Conservation (phyloP, 2,113 vertebrate species). For the Bubo bubo region DNA sequence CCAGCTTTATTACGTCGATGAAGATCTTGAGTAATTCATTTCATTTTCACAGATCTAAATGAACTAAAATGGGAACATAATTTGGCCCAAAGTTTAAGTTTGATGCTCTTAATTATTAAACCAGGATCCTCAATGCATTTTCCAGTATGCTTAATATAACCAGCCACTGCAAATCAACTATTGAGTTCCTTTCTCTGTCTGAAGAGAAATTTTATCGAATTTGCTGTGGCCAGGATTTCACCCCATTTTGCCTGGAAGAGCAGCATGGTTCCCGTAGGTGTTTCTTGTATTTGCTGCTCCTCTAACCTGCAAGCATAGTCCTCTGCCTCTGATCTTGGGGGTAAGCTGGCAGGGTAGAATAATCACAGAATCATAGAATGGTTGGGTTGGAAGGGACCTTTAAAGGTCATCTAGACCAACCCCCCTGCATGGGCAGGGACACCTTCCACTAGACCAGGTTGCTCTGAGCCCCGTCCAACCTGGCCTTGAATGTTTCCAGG, state of each 20-base stretch:
- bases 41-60: background rate
- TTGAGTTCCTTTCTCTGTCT: background rate
- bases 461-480: background rate
- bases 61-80: slow-evolving; percentile 16
- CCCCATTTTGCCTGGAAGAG: background rate
- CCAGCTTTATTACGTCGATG: slow-evolving; percentile 3
- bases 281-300: background rate
- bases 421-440: background rate
- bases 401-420: background rate
- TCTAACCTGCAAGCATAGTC: background rate
- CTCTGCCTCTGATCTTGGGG: background rate
- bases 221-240: background rate
- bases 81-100: slow-evolving; percentile 24
- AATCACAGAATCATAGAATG: background rate
- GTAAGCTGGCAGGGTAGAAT: background rate
- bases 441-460: background rate
- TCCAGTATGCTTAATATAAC: background rate
- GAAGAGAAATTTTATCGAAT: background rate
- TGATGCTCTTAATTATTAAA: slow-evolving; percentile 8
- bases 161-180: background rate
- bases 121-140: background rate
- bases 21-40: slow-evolving; percentile 24
- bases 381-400: background rate
- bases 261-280: background rate
- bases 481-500: background rate